Conservation (phyloP, 2,113 vertebrate genomes). For the Phalacrocorax pelagicus region DNA sequence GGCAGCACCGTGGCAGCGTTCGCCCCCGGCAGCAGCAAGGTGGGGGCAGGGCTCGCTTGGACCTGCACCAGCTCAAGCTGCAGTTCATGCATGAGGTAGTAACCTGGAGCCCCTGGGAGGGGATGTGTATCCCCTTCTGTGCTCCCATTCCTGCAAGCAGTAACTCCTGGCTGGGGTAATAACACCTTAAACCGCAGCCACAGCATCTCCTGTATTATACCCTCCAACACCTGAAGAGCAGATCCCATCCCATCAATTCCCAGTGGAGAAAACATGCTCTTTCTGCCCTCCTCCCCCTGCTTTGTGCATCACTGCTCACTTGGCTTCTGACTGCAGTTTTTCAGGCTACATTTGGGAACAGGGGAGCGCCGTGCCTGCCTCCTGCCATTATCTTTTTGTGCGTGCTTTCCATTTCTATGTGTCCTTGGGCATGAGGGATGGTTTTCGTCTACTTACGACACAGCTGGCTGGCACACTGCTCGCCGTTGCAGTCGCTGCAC, state of each 20-base stretch:
- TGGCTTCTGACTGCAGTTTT: neutral
- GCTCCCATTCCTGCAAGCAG: neutral
- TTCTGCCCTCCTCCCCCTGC: neutral
- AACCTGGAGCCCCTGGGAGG: neutral
- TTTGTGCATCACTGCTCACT: neutral
- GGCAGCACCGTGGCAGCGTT: neutral
- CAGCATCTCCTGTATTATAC: neutral
- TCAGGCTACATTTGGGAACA: neutral
- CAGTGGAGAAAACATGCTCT: neutral
- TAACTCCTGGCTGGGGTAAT: neutral
- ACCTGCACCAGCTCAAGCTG: neutral
- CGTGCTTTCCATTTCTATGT: neutral
- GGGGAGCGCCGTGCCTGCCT: neutral
- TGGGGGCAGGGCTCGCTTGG: neutral
- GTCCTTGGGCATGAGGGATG: neutral
- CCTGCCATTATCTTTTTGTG: neutral
- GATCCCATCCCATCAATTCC: neutral
- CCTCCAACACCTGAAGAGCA: neutral
- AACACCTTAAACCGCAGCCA: neutral
- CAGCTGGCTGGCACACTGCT: neutral
- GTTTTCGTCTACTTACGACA: slow-evolving; percentile 56
- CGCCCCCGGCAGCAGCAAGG: rapidly evolving
- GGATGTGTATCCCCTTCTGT: neutral
- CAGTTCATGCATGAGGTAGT: neutral
- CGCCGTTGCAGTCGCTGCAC: neutral